Evolutionary conservation across 2,797 vertebrate genomes (phyloP).

Genomic region (Oophaga sylvatica): DNA sequence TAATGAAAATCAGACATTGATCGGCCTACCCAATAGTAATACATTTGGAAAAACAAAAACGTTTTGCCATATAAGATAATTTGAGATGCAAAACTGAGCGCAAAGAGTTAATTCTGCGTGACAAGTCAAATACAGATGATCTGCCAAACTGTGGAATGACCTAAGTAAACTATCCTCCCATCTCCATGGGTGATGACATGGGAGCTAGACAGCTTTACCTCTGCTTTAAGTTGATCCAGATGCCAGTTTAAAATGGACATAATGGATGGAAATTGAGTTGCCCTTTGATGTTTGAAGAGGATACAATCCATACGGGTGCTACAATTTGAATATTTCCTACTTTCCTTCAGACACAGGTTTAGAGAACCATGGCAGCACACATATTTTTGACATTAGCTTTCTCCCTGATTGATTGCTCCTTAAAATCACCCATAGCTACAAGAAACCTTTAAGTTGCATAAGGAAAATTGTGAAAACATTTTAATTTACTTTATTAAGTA

Average conservation of each 20-base stretch:
- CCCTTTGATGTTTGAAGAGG: constrained; percentile 53
- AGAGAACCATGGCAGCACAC: neutral
- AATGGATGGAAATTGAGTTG: constrained; percentile 51
- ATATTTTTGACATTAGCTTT: neutral
- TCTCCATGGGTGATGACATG: constrained; percentile 57
- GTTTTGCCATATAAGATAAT: neutral
- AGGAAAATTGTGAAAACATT: neutral
- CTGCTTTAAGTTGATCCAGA: constrained; percentile 55
- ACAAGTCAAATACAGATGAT: constrained; percentile 39
- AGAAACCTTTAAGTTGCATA: neutral
- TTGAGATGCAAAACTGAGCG: neutral
- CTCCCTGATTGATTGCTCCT: neutral
- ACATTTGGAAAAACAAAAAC: neutral
- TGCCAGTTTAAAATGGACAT: constrained; percentile 32
- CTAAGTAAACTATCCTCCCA: constrained; percentile 55
- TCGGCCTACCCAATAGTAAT: neutral
- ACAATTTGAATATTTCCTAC: constrained; percentile 41
- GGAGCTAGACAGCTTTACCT: constrained; percentile 60
- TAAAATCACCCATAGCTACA: neutral
- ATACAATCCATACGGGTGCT: constrained; percentile 36
- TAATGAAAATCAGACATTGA: no score
- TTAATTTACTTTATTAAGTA: no score
- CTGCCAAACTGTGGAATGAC: constrained; percentile 51
- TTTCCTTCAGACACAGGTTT: constrained; percentile 29
- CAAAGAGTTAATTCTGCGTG: constrained; percentile 52